Evolutionary conservation across 2,797 vertebrate genomes (phyloP).

Genomic region (Brachyrhaphis roseni): DNA sequence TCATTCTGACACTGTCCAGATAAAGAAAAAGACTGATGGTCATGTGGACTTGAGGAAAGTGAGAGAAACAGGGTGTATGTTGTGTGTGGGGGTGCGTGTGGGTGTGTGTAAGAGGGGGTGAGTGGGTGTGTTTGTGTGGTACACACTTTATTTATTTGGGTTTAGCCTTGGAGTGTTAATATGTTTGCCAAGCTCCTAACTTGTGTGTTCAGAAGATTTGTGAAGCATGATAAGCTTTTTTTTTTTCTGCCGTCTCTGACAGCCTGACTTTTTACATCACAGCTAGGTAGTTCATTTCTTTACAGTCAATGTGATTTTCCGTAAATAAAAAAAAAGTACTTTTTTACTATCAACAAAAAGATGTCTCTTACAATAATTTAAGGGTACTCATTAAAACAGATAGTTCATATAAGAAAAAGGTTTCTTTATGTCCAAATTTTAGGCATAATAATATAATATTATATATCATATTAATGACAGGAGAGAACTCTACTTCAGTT

Average conservation of each 20-base stretch:
- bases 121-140: conserved; percentile 47
- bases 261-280: neutral
- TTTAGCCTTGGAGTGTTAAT: conserved; percentile 65
- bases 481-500: neutral
- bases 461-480: neutral
- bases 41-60: conserved; percentile 55
- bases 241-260: neutral
- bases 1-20: conserved; percentile 84
- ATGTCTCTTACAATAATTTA: neutral
- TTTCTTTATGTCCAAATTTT: neutral
- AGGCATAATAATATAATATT: neutral
- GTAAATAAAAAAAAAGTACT: neutral
- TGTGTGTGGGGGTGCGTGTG: too few species aligned
- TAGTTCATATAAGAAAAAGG: neutral
- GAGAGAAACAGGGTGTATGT: conserved; percentile 36
- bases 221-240: conserved; percentile 22
- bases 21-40: conserved; percentile 78
- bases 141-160: conserved; percentile 62
- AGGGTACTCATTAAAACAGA: neutral
- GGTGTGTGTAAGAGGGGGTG: conserved; percentile 15
- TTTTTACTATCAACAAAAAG: neutral
- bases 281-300: neutral
- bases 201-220: conserved; percentile 24
- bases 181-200: conserved; percentile 56
- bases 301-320: neutral